Evolutionary conservation across 2,113 vertebrate species (phyloP).

Genomic region (Cathartes aura): DNA sequence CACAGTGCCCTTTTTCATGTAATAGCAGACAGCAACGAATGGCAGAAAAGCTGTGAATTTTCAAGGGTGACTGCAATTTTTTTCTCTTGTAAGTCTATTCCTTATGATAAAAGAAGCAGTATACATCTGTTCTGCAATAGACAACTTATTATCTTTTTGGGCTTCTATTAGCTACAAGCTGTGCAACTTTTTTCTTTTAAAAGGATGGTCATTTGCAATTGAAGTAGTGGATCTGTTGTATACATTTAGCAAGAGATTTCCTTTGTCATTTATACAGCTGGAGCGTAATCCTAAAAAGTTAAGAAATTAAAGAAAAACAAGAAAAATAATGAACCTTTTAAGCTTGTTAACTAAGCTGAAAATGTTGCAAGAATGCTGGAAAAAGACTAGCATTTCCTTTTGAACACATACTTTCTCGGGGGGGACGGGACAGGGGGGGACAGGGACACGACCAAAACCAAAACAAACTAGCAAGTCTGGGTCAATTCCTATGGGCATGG

Average conservation of each 20-base stretch:
- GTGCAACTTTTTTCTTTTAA: background rate
- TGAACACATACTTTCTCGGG: background rate
- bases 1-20: background rate
- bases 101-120: constrained; percentile 27
- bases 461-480: background rate
- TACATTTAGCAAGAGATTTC: background rate
- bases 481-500: background rate
- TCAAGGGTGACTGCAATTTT: background rate
- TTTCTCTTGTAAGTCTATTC: constrained; percentile 32
- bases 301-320: background rate
- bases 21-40: constrained; percentile 1
- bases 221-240: background rate
- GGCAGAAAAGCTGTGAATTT: constrained; percentile 45
- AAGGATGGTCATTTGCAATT: constrained; percentile 40
- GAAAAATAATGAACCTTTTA: background rate
- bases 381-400: background rate
- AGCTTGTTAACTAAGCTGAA: background rate
- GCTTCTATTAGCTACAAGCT: constrained; percentile 57
- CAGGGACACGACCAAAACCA: background rate
- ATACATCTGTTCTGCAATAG: constrained; percentile 47
- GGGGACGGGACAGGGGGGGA: accelerated
- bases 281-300: accelerated
- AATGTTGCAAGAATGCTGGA: background rate
- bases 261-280: background rate
- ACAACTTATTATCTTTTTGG: constrained; percentile 52